A percentile compares a stretch with the other conserved stretches of the same genome.
These are phyloP conservation scores for Pterostichus niger DNA, from an alignment of 2,888 invertebrate genomes.

Conservation along the genomic window DNA sequence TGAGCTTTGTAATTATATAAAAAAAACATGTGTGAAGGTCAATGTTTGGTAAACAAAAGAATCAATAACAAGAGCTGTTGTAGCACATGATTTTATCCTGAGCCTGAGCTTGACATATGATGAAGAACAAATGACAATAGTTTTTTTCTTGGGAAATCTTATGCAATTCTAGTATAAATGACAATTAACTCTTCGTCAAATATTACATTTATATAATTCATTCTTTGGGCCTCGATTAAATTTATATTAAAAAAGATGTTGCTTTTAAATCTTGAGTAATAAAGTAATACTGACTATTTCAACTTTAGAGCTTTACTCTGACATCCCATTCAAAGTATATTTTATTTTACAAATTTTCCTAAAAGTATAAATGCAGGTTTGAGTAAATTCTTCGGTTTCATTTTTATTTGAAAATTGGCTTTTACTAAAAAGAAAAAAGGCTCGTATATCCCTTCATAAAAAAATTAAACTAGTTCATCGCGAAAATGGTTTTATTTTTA, in stretches of 20 bases:
- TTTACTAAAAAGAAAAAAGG: background rate
- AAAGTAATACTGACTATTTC: too few relatives aligned
- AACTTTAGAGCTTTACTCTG: too few relatives aligned
- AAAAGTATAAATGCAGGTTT: too few relatives aligned
- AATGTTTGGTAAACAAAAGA: slow-evolving; percentile 50
- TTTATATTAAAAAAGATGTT: too few relatives aligned
- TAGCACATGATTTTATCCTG: slow-evolving; percentile 10
- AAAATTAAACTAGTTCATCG: background rate
- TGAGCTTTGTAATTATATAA: slow-evolving; percentile 36
- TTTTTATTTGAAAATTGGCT: background rate
- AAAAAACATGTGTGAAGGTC: slow-evolving; percentile 53
- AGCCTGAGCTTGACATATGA: slow-evolving; percentile 9
- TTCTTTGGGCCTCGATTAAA: too few relatives aligned
- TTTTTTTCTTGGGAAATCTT: slow-evolving; percentile 5
- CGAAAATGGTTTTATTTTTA: background rate
- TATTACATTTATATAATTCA: background rate
- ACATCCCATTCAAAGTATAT: too few relatives aligned
- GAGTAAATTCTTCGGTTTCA: background rate
- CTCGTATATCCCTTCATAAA: background rate
- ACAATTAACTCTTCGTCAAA: background rate
- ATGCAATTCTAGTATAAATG: background rate
- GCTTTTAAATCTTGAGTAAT: too few relatives aligned
- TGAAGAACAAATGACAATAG: background rate
- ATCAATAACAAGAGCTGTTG: slow-evolving; percentile 37
- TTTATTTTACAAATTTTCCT: too few relatives aligned